Evolutionary conservation across 2,797 vertebrate species (phyloP).

Genomic region (Lutjanus argentimaculatus): DNA sequence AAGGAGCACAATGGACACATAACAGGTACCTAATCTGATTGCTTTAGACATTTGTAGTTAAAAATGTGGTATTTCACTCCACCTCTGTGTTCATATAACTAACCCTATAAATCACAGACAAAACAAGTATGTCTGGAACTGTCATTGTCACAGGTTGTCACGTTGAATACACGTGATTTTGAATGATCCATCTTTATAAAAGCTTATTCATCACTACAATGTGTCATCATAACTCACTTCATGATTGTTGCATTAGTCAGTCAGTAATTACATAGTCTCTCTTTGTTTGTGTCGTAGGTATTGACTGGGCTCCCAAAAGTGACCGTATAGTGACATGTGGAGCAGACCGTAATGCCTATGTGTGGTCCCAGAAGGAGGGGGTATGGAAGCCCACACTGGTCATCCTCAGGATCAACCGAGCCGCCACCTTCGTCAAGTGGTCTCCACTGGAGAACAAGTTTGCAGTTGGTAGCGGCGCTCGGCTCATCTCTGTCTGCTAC

Average conservation of each 20-base stretch:
- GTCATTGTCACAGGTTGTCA: too few species aligned
- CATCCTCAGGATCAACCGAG: constrained; percentile 97
- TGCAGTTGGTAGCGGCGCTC: constrained; percentile 96
- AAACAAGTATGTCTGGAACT: neutral
- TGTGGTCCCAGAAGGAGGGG: constrained; percentile 98
- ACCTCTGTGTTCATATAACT: neutral
- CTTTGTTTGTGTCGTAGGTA: constrained; percentile 83
- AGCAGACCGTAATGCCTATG: constrained; percentile 97
- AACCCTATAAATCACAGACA: neutral
- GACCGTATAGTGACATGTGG: constrained; percentile 99
- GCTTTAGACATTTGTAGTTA: neutral
- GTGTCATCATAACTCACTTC: neutral
- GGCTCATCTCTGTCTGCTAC: constrained; percentile 99
- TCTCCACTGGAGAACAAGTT: constrained; percentile 99
- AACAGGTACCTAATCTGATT: constrained; percentile 88
- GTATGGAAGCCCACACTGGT: constrained; percentile 98
- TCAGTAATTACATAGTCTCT: neutral
- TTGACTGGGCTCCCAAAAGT: constrained; percentile 99
- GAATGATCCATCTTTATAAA: neutral
- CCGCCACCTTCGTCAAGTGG: constrained; percentile 98
- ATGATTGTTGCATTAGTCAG: neutral
- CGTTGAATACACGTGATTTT: neutral
- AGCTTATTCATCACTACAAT: neutral
- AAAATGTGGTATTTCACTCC: neutral
- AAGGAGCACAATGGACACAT: constrained; percentile 99